Conservation (phyloP, 1,140 invertebrate species). For the Drosophila grimshawi region DNA sequence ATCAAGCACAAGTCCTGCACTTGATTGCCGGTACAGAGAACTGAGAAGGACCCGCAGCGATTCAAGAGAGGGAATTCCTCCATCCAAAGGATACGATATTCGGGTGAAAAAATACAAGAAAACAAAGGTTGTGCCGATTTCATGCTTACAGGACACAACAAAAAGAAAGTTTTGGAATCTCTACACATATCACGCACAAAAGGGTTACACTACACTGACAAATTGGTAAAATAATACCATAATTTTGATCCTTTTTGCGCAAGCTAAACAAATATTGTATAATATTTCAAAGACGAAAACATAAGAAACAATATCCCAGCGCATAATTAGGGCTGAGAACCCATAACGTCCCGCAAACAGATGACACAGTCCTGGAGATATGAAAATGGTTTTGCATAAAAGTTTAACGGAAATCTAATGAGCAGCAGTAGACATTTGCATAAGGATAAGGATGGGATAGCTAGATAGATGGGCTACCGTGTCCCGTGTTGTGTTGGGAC, state of each 20-base stretch:
- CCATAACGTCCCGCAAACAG: conserved; percentile 56
- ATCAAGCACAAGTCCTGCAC: conserved; percentile 63
- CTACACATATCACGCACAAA: conserved; percentile 31
- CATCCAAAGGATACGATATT: conserved; percentile 13
- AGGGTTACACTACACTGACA: conserved; percentile 74
- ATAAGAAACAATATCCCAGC: background rate
- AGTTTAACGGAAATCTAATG: conserved; percentile 79
- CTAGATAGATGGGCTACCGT: background rate
- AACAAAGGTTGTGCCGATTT: conserved; percentile 57
- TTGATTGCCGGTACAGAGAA: conserved; percentile 46
- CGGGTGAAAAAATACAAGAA: conserved; percentile 42
- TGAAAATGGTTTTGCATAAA: conserved; percentile 71
- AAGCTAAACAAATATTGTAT: conserved; percentile 77
- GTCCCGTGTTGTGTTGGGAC: conserved; percentile 2
- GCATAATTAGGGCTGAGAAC: conserved; percentile 31
- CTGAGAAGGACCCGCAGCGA: conserved; percentile 32
- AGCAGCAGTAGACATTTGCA: conserved; percentile 49
- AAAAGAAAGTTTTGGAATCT: conserved; percentile 22
- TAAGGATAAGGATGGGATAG: conserved; percentile 13
- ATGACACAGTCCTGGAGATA: conserved; percentile 42
- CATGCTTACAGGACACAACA: conserved; percentile 55
- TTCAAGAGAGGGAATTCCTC: conserved; percentile 4
- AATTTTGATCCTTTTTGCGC: conserved; percentile 67
- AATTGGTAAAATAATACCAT: conserved; percentile 79
- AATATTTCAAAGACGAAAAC: conserved; percentile 57